Conservation (phyloP, 2,888 invertebrate genomes). For the Calliphora vomitoria region DNA sequence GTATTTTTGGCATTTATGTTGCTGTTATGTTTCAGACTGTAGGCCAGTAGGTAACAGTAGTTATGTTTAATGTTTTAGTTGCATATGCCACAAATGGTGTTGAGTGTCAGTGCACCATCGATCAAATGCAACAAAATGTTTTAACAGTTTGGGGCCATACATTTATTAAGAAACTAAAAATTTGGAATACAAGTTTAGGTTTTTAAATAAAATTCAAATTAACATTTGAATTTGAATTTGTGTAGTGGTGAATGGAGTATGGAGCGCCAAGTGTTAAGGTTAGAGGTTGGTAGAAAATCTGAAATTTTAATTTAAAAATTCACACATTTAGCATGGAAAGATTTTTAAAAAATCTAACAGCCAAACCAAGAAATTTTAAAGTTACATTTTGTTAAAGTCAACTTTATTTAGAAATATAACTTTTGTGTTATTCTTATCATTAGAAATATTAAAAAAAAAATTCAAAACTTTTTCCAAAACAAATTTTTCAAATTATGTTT, state of each 20-base stretch:
- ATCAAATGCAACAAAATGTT: slow-evolving; percentile 47
- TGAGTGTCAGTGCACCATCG: slow-evolving; percentile 57
- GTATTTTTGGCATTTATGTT: slow-evolving; percentile 44
- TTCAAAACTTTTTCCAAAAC: no score
- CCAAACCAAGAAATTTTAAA: no score
- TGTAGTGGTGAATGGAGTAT: not conserved
- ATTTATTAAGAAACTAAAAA: not conserved
- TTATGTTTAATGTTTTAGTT: slow-evolving; percentile 40
- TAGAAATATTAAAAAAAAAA: no score
- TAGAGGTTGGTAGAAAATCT: not conserved
- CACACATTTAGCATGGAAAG: no score
- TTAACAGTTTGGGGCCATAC: slow-evolving; percentile 34
- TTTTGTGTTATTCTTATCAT: no score
- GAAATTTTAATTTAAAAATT: not conserved
- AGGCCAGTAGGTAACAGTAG: slow-evolving; percentile 68
- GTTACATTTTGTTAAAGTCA: no score
- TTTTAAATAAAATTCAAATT: slow-evolving; percentile 21
- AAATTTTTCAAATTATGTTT: no score
- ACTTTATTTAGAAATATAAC: no score
- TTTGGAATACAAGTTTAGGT: slow-evolving; percentile 17
- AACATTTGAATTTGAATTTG: not conserved
- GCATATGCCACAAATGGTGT: slow-evolving; percentile 60
- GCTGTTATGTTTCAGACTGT: slow-evolving; percentile 28
- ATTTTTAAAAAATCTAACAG: no score
- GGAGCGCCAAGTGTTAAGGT: slow-evolving; percentile 18